phyloP scores from a whole-genome alignment of 2,888 invertebrate genomes.

The Oscheius onirici region DNA sequence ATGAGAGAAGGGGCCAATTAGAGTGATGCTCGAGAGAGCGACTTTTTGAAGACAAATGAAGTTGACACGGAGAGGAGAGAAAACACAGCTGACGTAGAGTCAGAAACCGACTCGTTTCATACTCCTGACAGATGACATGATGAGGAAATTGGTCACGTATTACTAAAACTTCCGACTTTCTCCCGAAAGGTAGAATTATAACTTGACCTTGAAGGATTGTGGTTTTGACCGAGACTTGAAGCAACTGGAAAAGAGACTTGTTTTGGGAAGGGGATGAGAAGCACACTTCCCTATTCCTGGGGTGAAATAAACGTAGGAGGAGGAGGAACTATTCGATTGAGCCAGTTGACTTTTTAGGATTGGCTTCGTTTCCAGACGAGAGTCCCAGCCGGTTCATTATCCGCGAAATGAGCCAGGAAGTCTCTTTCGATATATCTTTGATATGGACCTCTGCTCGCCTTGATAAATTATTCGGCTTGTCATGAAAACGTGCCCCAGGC shows the following conservation, averaged over 20 bases:
- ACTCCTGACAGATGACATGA: not conserved
- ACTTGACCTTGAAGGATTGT: not conserved
- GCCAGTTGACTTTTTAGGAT: not conserved
- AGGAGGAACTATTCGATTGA: not conserved
- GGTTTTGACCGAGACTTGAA: not conserved
- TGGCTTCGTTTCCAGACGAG: constrained; percentile 14
- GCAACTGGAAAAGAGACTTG: not conserved
- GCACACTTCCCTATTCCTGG: not conserved
- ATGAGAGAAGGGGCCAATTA: constrained; percentile 11
- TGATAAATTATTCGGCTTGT: constrained; percentile 18
- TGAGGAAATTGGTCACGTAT: not conserved
- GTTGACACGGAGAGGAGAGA: constrained; percentile 16
- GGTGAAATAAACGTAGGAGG: not conserved
- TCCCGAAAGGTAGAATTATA: too few species aligned
- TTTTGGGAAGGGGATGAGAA: not conserved
- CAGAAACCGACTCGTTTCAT: too few species aligned
- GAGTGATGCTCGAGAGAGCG: constrained; percentile 1
- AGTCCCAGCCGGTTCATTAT: constrained; percentile 23
- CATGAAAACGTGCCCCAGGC: constrained; percentile 10
- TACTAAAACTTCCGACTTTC: not conserved
- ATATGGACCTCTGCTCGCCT: constrained; percentile 12
- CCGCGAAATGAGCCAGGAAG: constrained; percentile 12
- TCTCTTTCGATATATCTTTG: not conserved
- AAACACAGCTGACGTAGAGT: not conserved
- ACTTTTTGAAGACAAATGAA: constrained; percentile 4